Evolutionary conservation across 2,797 vertebrate genomes (phyloP), one percentile per base, ranked within the genome.

Genomic region (Tadarida brasiliensis): DNA sequence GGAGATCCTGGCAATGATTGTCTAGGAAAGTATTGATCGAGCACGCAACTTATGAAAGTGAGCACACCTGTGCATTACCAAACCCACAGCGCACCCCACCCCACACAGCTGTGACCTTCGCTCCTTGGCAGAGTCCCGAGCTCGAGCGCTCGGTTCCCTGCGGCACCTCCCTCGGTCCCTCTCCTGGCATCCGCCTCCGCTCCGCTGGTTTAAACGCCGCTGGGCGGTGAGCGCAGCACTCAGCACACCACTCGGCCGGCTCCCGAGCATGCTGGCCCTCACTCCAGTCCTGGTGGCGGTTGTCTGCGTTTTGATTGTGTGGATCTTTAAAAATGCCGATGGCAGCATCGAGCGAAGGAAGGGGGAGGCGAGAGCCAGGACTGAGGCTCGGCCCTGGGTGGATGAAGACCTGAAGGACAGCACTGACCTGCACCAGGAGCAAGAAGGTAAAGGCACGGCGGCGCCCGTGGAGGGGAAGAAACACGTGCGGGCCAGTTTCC

Each of bases 381-480:
- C 57, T 1, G 28, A 96, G 2, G 68, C 95, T 51, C 98, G 56
- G 47, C 99, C 99, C 0, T 99, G 99, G 99, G 99, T 99, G 30
- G 99, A 99, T 94, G 99, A 99, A 97, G 99, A 99, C 92, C 97
- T 99, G 70, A 98, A 98, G 97, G 99, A 99, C 54, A 97, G 98
- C 51, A 99, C 99, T 4, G 98, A 99, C 9, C 97, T 98, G 78
- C 87, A 86, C 3, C 95, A 91, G 30, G 98, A 61, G 68, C 98
- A 98, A 82, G 98, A 98, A 94, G 99, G 99, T 99, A 99, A 98
- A 97, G 87, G n/a, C n/a, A n/a, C n/a, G n/a, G n/a, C n/a, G n/a
- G n/a, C n/a, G n/a, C n/a, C n/a, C n/a, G 1, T 0, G 0, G 83
- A 26, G n/a, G 88, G 90, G 35, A 57, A 14, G 51, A 82, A 8